Percentiles rank a stretch among this genome's conserved stretches.
Conservation (phyloP, 1,140 invertebrate genomes). For the Wasmannia auropunctata region DNA sequence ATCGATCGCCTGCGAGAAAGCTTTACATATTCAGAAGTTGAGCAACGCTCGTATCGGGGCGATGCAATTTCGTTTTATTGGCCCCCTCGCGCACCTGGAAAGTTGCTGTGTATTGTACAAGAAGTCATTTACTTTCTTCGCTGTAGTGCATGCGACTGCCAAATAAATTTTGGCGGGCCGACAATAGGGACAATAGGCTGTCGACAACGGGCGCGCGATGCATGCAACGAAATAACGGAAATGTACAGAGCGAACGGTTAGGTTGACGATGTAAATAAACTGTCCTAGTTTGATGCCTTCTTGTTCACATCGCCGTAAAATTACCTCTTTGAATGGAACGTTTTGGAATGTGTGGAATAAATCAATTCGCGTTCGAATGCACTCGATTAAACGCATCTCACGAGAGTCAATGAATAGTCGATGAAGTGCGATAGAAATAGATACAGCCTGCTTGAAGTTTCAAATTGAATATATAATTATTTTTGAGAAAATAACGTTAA, state of each 20-base stretch:
- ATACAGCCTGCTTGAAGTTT: not conserved
- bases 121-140: slow-evolving; percentile 15
- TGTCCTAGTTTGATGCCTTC: not conserved
- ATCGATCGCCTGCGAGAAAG: not conserved
- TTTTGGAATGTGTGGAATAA: slow-evolving; percentile 45
- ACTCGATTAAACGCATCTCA: slow-evolving; percentile 29
- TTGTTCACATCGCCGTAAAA: slow-evolving; percentile 48
- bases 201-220: not conserved
- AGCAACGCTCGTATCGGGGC: not conserved
- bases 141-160: not conserved
- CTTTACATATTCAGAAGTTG: slow-evolving; percentile 63
- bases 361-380: slow-evolving; percentile 44
- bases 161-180: slow-evolving; percentile 25
- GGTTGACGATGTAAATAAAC: slow-evolving; percentile 32
- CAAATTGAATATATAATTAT: not conserved
- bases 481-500: not conserved
- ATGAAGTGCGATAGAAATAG: slow-evolving; percentile 32
- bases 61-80: slow-evolving; percentile 53
- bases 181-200: not conserved
- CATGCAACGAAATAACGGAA: not conserved
- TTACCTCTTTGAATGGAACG: slow-evolving; percentile 28
- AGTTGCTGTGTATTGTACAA: slow-evolving; percentile 10
- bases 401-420: slow-evolving; percentile 24
- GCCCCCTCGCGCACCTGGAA: not conserved
- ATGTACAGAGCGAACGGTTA: not conserved